Base-by-base conservation (phyloP, 2,113 vertebrate genomes). In the Corynorhinus townsendii region DNA sequence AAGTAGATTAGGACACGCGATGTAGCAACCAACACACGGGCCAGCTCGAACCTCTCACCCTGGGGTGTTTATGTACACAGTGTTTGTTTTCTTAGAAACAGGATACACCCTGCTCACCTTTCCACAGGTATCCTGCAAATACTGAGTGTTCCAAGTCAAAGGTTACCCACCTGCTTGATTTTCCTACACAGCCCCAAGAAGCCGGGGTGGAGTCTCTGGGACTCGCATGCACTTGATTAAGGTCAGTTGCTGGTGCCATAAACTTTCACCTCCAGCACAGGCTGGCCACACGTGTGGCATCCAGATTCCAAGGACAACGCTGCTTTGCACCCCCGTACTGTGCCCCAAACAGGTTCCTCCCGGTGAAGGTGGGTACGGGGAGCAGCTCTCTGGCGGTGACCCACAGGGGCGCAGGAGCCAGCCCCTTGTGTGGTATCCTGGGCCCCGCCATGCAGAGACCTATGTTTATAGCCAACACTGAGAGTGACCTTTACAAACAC, bases 71-170 rank as follows among this genome's bases (percentile, higher is more conserved):
- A 15, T 26, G 54, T 81, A 75, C 26, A 22, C 40, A 4, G 11
- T 52, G 64, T 85, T 93, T 90, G 77, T 79, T 93, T 89, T 76
- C 69, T 94, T 91, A 81, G 87, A 76, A 93, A 75, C 40, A 80
- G 79, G 69, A 75, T 76, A 89, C 20, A 91, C 33, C 56, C 89
- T 86, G 75, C 79, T 66, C 38, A 91, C 73, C 69, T 94, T 93
- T 80, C 83, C 56, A 89, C 43, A 59, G 12, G 40, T 72, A 89
- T 66, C 66, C 87, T 10, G 59, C n/a, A 87, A 83, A 86, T 16
- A 87, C 17, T 5, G 22, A 45, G 52, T 62, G 43, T 79, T 84
- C 49, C 45, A 45, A 86, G 89, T 22, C 86, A 89, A 89, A 75
- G 87, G 73, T 79, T n/a, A 88, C 69, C 68, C 45, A 77, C 59